Base-by-base conservation (phyloP, 2,113 vertebrate genomes). In the Leucosticte australis region DNA sequence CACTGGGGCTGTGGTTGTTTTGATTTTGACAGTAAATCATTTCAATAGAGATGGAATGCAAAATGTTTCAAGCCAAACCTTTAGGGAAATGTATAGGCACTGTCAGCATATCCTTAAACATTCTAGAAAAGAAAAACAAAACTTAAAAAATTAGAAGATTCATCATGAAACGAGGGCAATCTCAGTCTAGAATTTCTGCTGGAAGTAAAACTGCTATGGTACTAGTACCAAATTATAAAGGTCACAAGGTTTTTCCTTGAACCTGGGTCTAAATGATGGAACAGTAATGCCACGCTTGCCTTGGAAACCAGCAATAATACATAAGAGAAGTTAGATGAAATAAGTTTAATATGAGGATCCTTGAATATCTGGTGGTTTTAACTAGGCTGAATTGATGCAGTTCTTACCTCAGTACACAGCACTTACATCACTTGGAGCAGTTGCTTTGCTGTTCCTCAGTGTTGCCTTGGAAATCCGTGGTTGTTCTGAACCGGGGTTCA, bases 11-110 rank as follows among this genome's bases (percentile, higher is more conserved):
- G 83, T 47, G 91, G 60, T 85, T 89, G 89, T 83, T 92, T 87
- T 92, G 31, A 90, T 87, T 95, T 59, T 88, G 77, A 64, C 81
- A 74, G 64, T 94, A 95, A 95, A 93, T 96, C 49, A 94, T 94
- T 97, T 93, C 74, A 71, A 42, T 53, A 89, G 71, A 95, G 80
- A 70, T 67, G 33, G 67, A 94, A 89, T 65, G 59, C 39, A 64
- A 53, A 90, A 42, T 18, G 5, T 95, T 95, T 89, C 63, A 87
- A 87, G 39, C 59, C 63, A 95, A 80, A 87, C 17, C 55, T 90
- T 82, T 80, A 57, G 78, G 64, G 62, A 95, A 90, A 80, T 91
- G 19, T 70, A 57, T 56, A 90, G 65, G 35, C 42, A 31, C 26
- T 84, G 65, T 76, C 80, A 73, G 67, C 56, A 89, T 63, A 47